Conservation (phyloP, 64 coral and sea anemone species). For the Cladopsammia gracilis region DNA sequence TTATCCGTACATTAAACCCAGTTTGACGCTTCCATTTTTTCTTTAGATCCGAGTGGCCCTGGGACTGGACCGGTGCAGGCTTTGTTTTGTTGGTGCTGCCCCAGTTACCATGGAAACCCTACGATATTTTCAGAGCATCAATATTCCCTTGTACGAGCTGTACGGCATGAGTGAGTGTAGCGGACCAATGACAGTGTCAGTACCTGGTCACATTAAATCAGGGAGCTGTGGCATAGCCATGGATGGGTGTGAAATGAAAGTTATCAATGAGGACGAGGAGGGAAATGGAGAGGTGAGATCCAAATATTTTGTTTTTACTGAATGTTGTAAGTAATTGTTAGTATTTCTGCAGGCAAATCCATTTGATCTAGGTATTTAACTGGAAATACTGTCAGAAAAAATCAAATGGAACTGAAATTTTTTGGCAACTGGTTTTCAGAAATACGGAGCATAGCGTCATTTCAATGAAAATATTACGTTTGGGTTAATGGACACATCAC, state of each 20-base stretch:
- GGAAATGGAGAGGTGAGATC: constrained; percentile 87
- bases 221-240: constrained; percentile 88
- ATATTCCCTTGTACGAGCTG: constrained; percentile 92
- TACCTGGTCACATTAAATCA: constrained; percentile 69
- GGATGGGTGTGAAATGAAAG: constrained; percentile 72
- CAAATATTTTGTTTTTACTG: no score
- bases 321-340: no score
- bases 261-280: constrained; percentile 88
- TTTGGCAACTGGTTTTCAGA: no score
- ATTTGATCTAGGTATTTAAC: no score
- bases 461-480: no score
- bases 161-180: constrained; percentile 98
- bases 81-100: constrained; percentile 87
- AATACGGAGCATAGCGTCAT: no score
- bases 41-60: constrained; percentile 79
- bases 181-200: constrained; percentile 82
- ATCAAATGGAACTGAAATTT: no score
- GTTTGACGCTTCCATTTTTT: background rate
- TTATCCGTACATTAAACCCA: no score
- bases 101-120: constrained; percentile 97
- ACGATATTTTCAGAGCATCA: constrained; percentile 96
- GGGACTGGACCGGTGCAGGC: constrained; percentile 88
- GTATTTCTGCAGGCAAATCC: no score
- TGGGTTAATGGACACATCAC: background rate
- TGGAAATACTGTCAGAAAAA: no score